These are phyloP conservation scores for Nettapus auritus DNA, from an alignment of 2,113 vertebrate species.

Conservation along the genomic window DNA sequence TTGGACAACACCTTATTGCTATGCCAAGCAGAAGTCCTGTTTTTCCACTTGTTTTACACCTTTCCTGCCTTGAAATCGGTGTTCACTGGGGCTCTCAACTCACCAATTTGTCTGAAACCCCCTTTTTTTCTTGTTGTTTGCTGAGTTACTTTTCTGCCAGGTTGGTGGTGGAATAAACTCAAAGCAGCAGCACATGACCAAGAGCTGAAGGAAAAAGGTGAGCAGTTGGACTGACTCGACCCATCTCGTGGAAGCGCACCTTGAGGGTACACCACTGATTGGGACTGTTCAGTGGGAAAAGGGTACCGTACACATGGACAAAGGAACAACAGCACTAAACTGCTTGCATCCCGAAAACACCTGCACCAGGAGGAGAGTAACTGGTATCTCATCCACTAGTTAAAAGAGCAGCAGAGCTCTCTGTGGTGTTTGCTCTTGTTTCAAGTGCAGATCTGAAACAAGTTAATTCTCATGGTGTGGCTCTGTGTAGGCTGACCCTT, in stretches of 20 bases:
- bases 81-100: not conserved
- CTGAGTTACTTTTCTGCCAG: not conserved
- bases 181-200: not conserved
- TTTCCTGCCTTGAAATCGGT: not conserved
- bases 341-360: not conserved
- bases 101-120: not conserved
- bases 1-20: not conserved
- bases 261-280: not conserved
- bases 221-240: not conserved
- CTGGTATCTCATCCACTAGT: not conserved
- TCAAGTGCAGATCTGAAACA: not conserved
- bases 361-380: not conserved
- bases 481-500: not conserved
- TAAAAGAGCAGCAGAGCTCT: not conserved
- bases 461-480: not conserved
- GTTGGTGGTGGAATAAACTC: not conserved
- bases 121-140: not conserved
- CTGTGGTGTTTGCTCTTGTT: not conserved
- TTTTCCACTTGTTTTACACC: not conserved
- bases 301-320: not conserved
- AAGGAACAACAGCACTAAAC: not conserved
- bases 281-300: not conserved
- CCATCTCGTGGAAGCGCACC: not conserved
- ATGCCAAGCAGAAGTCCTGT: not conserved
- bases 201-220: not conserved